Conservation (phyloP, 1,140 invertebrate genomes). For the Psix sp. region DNA sequence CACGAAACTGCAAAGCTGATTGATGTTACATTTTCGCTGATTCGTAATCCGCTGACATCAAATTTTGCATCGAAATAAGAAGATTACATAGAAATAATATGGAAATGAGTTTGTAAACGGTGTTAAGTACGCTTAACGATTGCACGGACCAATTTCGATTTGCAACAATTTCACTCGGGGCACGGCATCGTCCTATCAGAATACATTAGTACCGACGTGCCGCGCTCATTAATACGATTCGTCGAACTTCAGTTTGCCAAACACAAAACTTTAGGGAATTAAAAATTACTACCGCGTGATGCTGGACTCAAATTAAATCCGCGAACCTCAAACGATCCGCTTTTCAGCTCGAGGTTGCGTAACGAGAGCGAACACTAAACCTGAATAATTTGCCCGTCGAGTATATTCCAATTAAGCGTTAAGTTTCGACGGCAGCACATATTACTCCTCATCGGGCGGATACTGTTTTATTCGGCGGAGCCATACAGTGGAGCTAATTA, state of each 20-base stretch:
- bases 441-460: slow-evolving; percentile 18
- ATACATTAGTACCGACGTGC: slow-evolving; percentile 8
- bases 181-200: slow-evolving; percentile 6
- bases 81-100: slow-evolving; percentile 7
- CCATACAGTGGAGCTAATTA: slow-evolving; percentile 31
- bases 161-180: slow-evolving; percentile 7
- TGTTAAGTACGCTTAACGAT: background rate
- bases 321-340: slow-evolving; percentile 38
- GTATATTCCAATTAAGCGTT: slow-evolving; percentile 45
- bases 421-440: slow-evolving; percentile 31
- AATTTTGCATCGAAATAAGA: slow-evolving; percentile 1
- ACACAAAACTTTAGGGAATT: slow-evolving; percentile 19
- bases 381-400: slow-evolving; percentile 46
- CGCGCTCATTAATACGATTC: slow-evolving; percentile 24
- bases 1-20: no score
- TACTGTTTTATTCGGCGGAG: slow-evolving; percentile 7
- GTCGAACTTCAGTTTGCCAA: slow-evolving; percentile 23
- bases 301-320: slow-evolving; percentile 40
- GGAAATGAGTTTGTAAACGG: background rate
- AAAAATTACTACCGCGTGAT: slow-evolving; percentile 30
- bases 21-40: no score
- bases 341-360: slow-evolving; percentile 49
- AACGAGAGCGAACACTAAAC: slow-evolving; percentile 51
- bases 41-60: no score
- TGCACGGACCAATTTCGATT: background rate